phyloP scores from a whole-genome alignment of 2,888 invertebrate genomes.

The Isotomurus palustris region DNA sequence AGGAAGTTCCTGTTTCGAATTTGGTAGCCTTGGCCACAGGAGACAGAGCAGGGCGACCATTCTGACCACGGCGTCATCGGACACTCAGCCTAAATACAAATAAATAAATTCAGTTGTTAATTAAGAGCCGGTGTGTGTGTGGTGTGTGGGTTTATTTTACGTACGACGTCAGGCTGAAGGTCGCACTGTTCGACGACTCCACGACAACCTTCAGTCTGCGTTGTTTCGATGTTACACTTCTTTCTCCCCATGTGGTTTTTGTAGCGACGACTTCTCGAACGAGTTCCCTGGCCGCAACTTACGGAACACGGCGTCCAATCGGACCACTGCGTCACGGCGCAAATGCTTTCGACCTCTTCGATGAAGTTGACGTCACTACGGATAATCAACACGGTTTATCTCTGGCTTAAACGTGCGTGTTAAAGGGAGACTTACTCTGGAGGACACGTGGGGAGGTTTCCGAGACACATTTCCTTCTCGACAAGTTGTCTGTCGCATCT shows the following conservation, averaged over 20 bases:
- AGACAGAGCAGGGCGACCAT: conserved; percentile 86
- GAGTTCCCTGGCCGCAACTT: conserved; percentile 74
- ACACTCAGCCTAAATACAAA: conserved; percentile 48
- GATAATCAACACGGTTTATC: conserved; percentile 1
- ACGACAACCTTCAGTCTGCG: conserved; percentile 58
- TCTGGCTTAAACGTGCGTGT: not conserved
- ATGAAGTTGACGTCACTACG: conserved; percentile 30
- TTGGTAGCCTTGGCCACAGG: conserved; percentile 72
- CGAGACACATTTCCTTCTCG: conserved; percentile 83
- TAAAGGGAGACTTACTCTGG: conserved; percentile 22
- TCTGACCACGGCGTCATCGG: conserved; percentile 84
- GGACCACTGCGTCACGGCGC: conserved; percentile 68
- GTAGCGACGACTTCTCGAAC: conserved; percentile 70
- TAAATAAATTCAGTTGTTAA: not conserved
- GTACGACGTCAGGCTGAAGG: no score
- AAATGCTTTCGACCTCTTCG: conserved; percentile 54
- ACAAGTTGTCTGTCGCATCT: conserved; percentile 66
- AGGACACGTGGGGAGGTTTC: conserved; percentile 62
- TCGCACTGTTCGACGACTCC: not conserved
- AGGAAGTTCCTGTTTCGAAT: conserved; percentile 66
- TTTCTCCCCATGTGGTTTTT: conserved; percentile 69
- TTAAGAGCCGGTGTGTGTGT: not conserved
- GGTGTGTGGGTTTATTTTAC: no score
- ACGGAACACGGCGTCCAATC: conserved; percentile 82
- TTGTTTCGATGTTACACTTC: conserved; percentile 70